These are phyloP conservation scores for Gobio gobio DNA, from an alignment of 2,113 vertebrate genomes.

Conservation along the genomic window DNA sequence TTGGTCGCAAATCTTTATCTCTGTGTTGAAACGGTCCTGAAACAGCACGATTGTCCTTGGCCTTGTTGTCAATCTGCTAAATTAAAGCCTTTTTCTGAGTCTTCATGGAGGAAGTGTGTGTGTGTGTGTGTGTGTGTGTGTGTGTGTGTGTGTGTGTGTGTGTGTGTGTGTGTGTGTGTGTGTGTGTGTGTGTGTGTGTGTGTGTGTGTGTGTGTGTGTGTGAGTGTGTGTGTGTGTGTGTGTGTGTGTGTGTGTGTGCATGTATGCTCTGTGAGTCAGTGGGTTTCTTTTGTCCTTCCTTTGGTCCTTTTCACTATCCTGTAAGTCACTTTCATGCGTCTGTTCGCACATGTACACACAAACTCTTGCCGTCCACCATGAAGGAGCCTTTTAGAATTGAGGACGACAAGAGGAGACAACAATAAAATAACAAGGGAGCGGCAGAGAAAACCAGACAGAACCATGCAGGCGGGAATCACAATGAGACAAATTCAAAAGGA, in stretches of 20 bases:
- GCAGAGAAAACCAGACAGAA: constrained; percentile 47
- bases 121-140: neutral
- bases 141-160: neutral
- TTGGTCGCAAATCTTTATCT: neutral
- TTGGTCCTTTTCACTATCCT: constrained; percentile 42
- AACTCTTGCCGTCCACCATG: neutral
- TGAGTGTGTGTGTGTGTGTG: neutral
- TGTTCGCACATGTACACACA: constrained; percentile 28
- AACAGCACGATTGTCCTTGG: constrained; percentile 12
- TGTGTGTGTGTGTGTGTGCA: neutral
- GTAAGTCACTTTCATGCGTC: neutral
- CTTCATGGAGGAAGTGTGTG: neutral
- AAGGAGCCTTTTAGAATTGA: constrained; percentile 29
- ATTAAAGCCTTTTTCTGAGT: neutral
- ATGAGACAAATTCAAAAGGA: constrained; percentile 30
- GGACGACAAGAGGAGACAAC: constrained; percentile 48
- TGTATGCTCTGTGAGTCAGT: neutral
- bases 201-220: neutral
- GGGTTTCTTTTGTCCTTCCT: constrained; percentile 53
- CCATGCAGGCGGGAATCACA: constrained; percentile 11
- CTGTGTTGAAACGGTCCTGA: neutral
- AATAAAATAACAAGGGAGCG: constrained; percentile 45
- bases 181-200: neutral
- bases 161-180: neutral
- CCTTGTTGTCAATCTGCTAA: neutral